Evolutionary conservation across 2,888 invertebrate genomes (phyloP).

Genomic region (Hanleya hanleyi): DNA sequence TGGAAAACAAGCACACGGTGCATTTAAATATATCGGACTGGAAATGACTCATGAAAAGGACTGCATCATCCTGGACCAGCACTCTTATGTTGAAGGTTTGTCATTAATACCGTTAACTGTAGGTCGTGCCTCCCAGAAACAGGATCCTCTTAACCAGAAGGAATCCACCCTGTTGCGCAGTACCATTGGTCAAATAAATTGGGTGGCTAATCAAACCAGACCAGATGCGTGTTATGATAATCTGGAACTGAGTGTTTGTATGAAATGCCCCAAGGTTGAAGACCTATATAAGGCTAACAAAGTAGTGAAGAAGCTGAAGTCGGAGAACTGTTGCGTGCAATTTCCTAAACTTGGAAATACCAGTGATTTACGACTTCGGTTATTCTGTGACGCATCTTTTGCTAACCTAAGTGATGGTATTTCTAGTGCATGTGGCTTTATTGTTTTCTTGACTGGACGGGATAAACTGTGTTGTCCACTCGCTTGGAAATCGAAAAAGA

Average conservation of each 20-base stretch:
- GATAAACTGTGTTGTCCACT: slow-evolving; percentile 21
- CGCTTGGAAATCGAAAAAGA: slow-evolving; percentile 31
- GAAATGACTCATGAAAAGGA: neutral
- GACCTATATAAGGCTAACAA: neutral
- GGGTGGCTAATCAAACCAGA: neutral
- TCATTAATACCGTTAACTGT: neutral
- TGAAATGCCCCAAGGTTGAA: neutral
- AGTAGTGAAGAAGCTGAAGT: neutral
- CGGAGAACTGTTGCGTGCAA: neutral
- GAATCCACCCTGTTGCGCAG: neutral
- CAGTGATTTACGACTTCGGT: slow-evolving; percentile 12
- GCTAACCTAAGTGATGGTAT: slow-evolving; percentile 38
- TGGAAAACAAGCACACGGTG: neutral
- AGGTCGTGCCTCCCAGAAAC: neutral
- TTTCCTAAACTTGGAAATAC: neutral
- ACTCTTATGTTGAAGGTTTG: neutral
- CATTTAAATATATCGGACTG: neutral
- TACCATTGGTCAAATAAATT: neutral
- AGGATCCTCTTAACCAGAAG: neutral
- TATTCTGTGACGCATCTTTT: slow-evolving; percentile 36
- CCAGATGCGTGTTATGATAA: neutral
- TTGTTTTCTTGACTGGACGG: slow-evolving; percentile 25
- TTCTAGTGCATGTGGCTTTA: slow-evolving; percentile 24
- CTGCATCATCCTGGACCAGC: neutral
- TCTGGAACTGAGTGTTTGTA: neutral